phyloP scores from a whole-genome alignment of 2,888 invertebrate genomes.

The Nomada ferruginata region DNA sequence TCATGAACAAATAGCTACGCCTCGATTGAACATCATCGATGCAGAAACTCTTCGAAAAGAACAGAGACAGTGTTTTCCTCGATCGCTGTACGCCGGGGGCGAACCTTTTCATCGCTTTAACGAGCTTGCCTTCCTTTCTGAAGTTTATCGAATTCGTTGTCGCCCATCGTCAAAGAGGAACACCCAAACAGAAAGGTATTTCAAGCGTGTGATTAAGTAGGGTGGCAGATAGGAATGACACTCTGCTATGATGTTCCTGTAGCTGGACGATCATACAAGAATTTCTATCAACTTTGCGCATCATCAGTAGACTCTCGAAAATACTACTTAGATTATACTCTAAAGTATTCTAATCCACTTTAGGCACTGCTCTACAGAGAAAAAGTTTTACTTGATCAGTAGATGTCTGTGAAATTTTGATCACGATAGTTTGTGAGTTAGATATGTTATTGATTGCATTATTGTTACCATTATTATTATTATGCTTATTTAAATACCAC shows the following conservation, averaged over 20 bases:
- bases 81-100: conserved; percentile 27
- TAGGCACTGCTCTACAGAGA: too few species aligned
- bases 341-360: too few species aligned
- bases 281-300: conserved; percentile 26
- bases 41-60: conserved; percentile 17
- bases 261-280: conserved; percentile 2
- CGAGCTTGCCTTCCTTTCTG: conserved; percentile 47
- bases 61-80: not conserved
- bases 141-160: conserved; percentile 49
- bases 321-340: not conserved
- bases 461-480: too few species aligned
- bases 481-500: too few species aligned
- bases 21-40: conserved; percentile 8
- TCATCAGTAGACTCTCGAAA: not conserved
- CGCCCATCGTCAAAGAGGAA: conserved; percentile 42
- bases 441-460: too few species aligned
- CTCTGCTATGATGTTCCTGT: not conserved
- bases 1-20: conserved; percentile 24
- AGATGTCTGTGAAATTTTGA: too few species aligned
- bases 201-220: conserved; percentile 37
- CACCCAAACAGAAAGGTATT: conserved; percentile 34
- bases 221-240: not conserved
- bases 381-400: too few species aligned
- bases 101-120: conserved; percentile 49
- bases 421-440: too few species aligned